phyloP scores from a whole-genome alignment of 2,888 invertebrate genomes.

The Syritta pipiens region DNA sequence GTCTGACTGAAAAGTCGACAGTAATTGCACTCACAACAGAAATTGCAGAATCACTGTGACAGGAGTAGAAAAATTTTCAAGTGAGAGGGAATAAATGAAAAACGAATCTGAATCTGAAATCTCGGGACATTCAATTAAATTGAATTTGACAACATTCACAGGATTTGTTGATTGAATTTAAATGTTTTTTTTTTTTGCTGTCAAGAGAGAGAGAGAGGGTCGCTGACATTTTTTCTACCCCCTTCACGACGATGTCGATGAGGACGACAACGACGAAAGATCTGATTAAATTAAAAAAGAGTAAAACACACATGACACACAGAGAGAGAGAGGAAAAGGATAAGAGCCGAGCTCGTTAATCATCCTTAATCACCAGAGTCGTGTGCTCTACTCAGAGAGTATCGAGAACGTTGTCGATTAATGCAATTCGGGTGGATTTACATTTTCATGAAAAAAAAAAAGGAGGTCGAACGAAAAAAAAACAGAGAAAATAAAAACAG shows the following conservation, averaged over 20 bases:
- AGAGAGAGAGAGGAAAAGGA: no score
- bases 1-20: constrained; percentile 44
- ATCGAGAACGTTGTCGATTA: constrained; percentile 48
- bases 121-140: constrained; percentile 52
- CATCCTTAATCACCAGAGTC: constrained; percentile 60
- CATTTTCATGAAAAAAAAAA: constrained; percentile 2
- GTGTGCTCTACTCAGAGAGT: constrained; percentile 24
- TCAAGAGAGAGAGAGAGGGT: not conserved
- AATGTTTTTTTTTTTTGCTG: constrained; percentile 25
- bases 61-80: not conserved
- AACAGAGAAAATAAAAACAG: no score
- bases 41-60: constrained; percentile 22
- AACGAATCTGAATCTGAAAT: constrained; percentile 23
- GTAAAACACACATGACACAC: not conserved
- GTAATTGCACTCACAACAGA: constrained; percentile 54
- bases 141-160: constrained; percentile 53
- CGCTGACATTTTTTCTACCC: constrained; percentile 34
- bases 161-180: constrained; percentile 65
- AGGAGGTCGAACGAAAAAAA: no score
- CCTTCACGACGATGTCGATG: no score
- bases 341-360: constrained; percentile 63
- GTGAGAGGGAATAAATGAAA: not conserved
- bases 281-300: constrained; percentile 41
- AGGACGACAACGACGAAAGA: no score
- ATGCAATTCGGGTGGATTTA: constrained; percentile 57